Conservation (phyloP, 2,113 vertebrate genomes). For the Arothron firmamentum region DNA sequence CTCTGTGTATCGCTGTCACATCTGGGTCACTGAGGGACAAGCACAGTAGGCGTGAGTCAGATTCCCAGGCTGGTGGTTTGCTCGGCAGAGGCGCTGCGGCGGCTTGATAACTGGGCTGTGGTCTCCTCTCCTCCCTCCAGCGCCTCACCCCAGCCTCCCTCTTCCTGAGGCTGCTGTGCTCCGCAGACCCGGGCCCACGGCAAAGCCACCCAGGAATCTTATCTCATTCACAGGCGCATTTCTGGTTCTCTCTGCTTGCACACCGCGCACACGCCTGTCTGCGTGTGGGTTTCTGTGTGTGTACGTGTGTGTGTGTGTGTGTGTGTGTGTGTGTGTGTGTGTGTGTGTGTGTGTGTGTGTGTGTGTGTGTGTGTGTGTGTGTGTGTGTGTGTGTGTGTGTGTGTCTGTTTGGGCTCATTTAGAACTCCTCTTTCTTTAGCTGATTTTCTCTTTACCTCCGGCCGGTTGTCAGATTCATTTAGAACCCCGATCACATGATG, state of each 20-base stretch:
- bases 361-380: background rate
- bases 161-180: slow-evolving; percentile 60
- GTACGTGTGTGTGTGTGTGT: slow-evolving; percentile 8
- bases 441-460: slow-evolving; percentile 1
- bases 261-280: slow-evolving; percentile 11
- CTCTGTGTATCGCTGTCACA: slow-evolving; percentile 17
- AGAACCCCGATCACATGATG: no score
- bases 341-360: slow-evolving; percentile 2
- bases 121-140: slow-evolving; percentile 8
- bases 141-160: slow-evolving; percentile 48
- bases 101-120: slow-evolving; percentile 67
- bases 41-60: slow-evolving; percentile 34
- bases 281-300: background rate
- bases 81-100: slow-evolving; percentile 63
- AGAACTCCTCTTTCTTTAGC: slow-evolving; percentile 7
- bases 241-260: slow-evolving; percentile 45
- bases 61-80: slow-evolving; percentile 63
- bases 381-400: slow-evolving; percentile 1
- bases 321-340: slow-evolving; percentile 1
- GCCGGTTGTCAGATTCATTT: no score
- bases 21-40: slow-evolving; percentile 36
- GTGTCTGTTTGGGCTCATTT: slow-evolving; percentile 26
- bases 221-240: slow-evolving; percentile 73
- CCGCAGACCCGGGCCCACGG: slow-evolving; percentile 65
- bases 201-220: slow-evolving; percentile 79